Conservation (phyloP, 30 jellyfish, hydroid and myxozoan genomes). For the Rhopilema esculentum region DNA sequence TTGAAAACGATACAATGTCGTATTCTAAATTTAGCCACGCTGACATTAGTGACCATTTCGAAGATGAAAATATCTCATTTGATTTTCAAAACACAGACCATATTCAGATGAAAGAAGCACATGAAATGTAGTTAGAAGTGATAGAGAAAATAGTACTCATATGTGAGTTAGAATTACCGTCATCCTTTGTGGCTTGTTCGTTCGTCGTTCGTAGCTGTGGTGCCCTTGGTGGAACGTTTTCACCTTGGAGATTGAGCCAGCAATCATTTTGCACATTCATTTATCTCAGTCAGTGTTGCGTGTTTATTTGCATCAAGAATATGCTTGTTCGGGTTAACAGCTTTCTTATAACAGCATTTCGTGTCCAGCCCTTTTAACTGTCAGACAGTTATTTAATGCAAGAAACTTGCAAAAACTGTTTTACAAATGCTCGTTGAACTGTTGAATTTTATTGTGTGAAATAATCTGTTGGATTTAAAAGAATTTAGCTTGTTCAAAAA, state of each 20-base stretch:
- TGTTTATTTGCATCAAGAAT: not conserved
- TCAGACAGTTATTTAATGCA: not conserved
- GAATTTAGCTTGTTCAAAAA: not conserved
- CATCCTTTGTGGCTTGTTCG: not conserved
- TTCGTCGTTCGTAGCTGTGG: not conserved
- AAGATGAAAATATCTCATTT: not conserved
- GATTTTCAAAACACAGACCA: no score
- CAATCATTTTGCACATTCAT: not conserved
- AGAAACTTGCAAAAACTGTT: not conserved
- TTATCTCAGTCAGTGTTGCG: not conserved
- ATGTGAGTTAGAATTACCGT: not conserved
- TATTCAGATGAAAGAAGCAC: not conserved
- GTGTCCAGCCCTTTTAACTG: not conserved
- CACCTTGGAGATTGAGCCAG: not conserved
- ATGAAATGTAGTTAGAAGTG: not conserved
- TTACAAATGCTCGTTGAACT: not conserved
- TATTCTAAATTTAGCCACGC: not conserved
- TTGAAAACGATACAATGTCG: not conserved
- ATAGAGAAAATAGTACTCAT: no score
- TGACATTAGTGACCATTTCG: no score
- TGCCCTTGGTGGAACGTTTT: not conserved
- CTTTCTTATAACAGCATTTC: not conserved
- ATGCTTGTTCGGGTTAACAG: not conserved
- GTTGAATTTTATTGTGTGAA: not conserved
- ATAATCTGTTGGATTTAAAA: not conserved